Percentiles rank a stretch among this genome's conserved stretches.
phyloP scores from a whole-genome alignment of 2,888 invertebrate genomes.

The Caenorhabditis imperialis region DNA sequence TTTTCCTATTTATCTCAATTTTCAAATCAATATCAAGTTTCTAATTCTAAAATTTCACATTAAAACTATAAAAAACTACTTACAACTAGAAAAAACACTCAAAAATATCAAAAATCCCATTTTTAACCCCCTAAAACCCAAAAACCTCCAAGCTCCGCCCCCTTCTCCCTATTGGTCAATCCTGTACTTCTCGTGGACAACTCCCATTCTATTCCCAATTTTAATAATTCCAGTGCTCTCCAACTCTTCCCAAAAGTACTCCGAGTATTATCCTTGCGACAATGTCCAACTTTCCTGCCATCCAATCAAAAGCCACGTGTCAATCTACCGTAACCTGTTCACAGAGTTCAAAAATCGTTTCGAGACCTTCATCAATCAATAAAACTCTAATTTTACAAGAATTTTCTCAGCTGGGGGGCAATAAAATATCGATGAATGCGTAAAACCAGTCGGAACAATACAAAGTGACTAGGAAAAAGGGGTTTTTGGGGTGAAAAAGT shows the following conservation, averaged over 20 bases:
- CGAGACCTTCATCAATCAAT: slow-evolving; percentile 30
- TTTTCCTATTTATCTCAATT: too few species aligned
- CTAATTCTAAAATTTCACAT: too few species aligned
- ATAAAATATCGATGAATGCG: slow-evolving; percentile 20
- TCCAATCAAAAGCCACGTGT: slow-evolving; percentile 5
- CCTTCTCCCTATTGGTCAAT: too few species aligned
- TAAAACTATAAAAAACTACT: too few species aligned
- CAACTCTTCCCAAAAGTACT: slow-evolving; percentile 8
- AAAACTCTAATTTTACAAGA: slow-evolving; percentile 1
- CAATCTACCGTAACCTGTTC: slow-evolving; percentile 18
- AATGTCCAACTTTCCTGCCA: slow-evolving; percentile 18
- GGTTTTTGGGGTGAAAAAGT: slow-evolving; percentile 2
- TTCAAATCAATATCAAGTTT: too few species aligned
- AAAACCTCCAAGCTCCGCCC: too few species aligned
- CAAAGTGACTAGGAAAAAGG: slow-evolving; percentile 27
- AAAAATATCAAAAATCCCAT: too few species aligned
- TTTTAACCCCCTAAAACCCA: too few species aligned
- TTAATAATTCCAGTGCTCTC: slow-evolving; percentile 18
- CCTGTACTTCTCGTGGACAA: background rate
- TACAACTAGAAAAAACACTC: too few species aligned
- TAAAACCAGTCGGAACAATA: too few species aligned
- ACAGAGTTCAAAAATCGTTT: slow-evolving; percentile 22
- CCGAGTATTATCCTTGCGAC: slow-evolving; percentile 34
- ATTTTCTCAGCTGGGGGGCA: slow-evolving; percentile 9
- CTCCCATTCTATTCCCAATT: too few species aligned